Percentiles rank a stretch among this genome's conserved stretches.
phyloP scores from a whole-genome alignment of 2,888 invertebrate species.

The Alsophila aescularia region DNA sequence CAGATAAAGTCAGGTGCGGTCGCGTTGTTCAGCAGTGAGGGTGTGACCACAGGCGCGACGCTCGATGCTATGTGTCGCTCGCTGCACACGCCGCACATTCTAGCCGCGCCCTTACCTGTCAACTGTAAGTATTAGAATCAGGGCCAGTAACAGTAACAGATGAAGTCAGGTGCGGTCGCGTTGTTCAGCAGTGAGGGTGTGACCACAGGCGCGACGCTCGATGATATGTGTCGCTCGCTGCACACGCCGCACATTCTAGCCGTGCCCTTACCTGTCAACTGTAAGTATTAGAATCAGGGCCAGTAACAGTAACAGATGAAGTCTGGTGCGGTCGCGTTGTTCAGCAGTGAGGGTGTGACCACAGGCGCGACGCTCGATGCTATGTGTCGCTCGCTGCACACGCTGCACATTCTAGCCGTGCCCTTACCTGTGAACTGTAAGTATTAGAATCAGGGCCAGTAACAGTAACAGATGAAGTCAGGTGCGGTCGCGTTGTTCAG shows the following conservation, averaged over 20 bases:
- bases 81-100: conserved; percentile 95
- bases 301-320: not conserved
- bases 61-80: conserved; percentile 95
- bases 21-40: conserved; percentile 94
- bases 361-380: too few relatives aligned
- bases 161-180: conserved; percentile 88
- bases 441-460: not conserved
- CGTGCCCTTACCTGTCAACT: conserved; percentile 51
- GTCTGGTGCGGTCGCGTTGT: too few relatives aligned
- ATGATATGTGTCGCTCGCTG: conserved; percentile 94
- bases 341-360: too few relatives aligned
- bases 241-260: conserved; percentile 95
- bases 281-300: conserved; percentile 41
- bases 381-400: too few relatives aligned
- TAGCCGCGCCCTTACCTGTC: conserved; percentile 74
- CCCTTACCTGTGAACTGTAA: too few relatives aligned
- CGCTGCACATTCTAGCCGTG: too few relatives aligned
- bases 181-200: conserved; percentile 95
- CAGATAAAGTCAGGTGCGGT: conserved; percentile 94
- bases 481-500: too few relatives aligned
- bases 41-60: conserved; percentile 91
- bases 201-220: conserved; percentile 91
- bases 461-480: not conserved
- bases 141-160: not conserved
- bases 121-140: conserved; percentile 45